Evolutionary conservation across 1,140 invertebrate species (phyloP).

Genomic region (Ceratosolen fusciceps): DNA sequence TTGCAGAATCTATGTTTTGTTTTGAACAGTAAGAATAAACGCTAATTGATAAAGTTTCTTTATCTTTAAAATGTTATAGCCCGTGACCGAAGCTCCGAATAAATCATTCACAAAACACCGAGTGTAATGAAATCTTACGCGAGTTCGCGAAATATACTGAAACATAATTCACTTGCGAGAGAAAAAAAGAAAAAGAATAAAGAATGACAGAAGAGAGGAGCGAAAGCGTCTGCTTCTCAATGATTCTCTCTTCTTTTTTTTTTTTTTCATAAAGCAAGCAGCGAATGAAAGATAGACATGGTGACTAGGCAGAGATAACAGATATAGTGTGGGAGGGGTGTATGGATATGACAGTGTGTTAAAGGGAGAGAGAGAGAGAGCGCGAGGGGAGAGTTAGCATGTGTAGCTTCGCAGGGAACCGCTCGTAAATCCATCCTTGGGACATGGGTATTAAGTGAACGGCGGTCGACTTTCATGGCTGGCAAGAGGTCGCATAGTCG

Average conservation of each 20-base stretch:
- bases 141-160: slow-evolving; percentile 5
- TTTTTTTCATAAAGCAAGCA: background rate
- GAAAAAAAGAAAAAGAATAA: no score
- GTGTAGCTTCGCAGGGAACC: slow-evolving; percentile 35
- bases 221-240: slow-evolving; percentile 1
- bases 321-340: background rate
- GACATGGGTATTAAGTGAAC: slow-evolving; percentile 44
- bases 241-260: background rate
- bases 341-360: background rate
- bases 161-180: slow-evolving; percentile 18
- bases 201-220: background rate
- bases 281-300: background rate
- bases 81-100: background rate
- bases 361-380: background rate
- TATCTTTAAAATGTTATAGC: background rate
- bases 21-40: background rate
- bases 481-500: slow-evolving; percentile 50
- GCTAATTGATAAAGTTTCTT: background rate
- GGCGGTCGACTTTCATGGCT: slow-evolving; percentile 12
- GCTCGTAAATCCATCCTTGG: slow-evolving; percentile 48
- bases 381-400: background rate
- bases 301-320: background rate
- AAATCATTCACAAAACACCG: slow-evolving; percentile 14
- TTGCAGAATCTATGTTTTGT: background rate
- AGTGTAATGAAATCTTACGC: slow-evolving; percentile 20